Evolutionary conservation across 2,888 invertebrate species (phyloP).

Genomic region (Ametastegia equiseti): DNA sequence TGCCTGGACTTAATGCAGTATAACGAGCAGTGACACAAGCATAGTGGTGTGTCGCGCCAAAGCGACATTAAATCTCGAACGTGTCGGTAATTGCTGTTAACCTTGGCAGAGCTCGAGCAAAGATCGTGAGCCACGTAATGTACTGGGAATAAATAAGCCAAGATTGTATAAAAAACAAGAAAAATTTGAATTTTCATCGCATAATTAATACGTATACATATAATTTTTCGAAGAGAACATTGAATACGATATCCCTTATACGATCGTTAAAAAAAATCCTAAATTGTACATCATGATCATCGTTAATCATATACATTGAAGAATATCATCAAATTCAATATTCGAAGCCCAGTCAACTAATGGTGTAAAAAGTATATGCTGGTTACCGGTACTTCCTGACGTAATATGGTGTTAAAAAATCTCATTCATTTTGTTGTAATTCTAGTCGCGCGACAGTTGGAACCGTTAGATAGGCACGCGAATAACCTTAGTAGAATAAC

Average conservation of each 20-base stretch:
- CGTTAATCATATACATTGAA: neutral
- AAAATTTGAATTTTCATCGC: neutral
- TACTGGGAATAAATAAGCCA: neutral
- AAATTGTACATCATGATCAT: no score
- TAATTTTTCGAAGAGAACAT: no score
- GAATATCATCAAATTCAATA: neutral
- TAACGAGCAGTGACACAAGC: constrained; percentile 15
- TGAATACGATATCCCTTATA: no score
- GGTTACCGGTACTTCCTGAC: neutral
- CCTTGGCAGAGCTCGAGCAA: constrained; percentile 10
- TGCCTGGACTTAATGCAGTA: neutral
- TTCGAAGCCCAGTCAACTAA: no score
- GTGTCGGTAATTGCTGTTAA: constrained; percentile 37
- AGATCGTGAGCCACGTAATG: neutral
- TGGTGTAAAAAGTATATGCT: neutral
- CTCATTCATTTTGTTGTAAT: neutral
- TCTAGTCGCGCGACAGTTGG: constrained; percentile 23
- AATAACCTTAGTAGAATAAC: constrained; percentile 14
- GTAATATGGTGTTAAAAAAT: constrained; percentile 8
- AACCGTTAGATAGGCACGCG: constrained; percentile 35
- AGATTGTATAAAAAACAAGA: neutral
- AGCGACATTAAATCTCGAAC: neutral
- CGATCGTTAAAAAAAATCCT: no score
- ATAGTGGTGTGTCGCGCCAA: constrained; percentile 2
- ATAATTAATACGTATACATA: no score